phyloP scores from a whole-genome alignment of 2,113 vertebrate species.

The Brachyhypopomus gauderio region DNA sequence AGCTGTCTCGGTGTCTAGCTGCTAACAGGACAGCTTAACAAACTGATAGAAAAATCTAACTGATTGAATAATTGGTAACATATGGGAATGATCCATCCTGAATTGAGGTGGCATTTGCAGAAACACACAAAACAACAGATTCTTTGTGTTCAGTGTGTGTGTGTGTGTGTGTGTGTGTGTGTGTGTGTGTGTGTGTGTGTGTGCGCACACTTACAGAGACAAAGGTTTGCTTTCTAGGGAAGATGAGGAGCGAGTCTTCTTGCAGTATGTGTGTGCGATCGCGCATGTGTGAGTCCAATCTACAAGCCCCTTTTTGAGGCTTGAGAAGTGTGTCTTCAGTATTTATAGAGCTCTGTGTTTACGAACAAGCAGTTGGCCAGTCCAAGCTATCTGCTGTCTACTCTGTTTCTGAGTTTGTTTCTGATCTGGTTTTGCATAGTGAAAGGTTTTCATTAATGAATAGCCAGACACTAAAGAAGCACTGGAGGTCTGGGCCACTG shows the following conservation, averaged over 20 bases:
- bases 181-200: background rate
- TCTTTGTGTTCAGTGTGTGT: constrained; percentile 54
- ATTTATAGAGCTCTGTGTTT: background rate
- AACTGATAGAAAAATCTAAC: constrained; percentile 55
- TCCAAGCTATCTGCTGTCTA: background rate
- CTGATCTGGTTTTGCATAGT: background rate
- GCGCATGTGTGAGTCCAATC: no score
- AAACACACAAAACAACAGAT: constrained; percentile 60
- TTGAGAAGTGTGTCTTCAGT: background rate
- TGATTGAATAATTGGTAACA: constrained; percentile 71
- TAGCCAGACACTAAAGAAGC: background rate
- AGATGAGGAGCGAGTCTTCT: background rate
- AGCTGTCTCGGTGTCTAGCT: background rate
- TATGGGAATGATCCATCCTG: constrained; percentile 68
- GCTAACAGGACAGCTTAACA: background rate
- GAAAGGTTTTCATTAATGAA: background rate
- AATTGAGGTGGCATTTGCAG: constrained; percentile 65
- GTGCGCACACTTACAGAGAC: background rate
- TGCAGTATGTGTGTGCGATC: background rate
- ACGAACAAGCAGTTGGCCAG: background rate
- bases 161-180: constrained; percentile 2
- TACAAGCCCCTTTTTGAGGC: constrained; percentile 18
- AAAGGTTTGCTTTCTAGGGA: background rate
- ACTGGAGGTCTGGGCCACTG: background rate
- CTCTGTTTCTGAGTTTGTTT: no score